Conservation (phyloP, 2,797 vertebrate genomes). For the Rhyacichthys aspro region DNA sequence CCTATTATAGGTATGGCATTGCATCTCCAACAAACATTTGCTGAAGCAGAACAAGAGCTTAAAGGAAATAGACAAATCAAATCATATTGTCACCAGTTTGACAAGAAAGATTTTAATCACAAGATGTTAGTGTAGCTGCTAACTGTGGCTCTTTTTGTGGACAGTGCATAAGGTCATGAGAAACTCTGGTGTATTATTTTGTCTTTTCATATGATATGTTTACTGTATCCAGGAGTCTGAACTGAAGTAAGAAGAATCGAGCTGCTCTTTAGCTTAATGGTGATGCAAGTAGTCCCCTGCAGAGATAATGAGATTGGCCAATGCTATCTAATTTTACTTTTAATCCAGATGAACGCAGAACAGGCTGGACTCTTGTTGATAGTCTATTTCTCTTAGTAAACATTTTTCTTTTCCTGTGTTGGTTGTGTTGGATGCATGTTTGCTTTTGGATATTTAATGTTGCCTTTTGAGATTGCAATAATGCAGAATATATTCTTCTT, state of each 20-base stretch:
- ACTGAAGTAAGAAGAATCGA: background rate
- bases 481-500: no score
- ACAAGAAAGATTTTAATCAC: constrained; percentile 36
- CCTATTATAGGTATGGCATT: constrained; percentile 64
- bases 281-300: constrained; percentile 49
- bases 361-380: constrained; percentile 13
- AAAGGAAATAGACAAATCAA: constrained; percentile 46
- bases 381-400: background rate
- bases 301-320: constrained; percentile 61
- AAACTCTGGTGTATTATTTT: background rate
- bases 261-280: constrained; percentile 20
- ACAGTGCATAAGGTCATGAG: constrained; percentile 24
- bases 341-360: constrained; percentile 56
- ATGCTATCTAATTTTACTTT: constrained; percentile 46
- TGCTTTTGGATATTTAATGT: constrained; percentile 27
- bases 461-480: no score
- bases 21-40: constrained; percentile 51
- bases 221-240: background rate
- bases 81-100: constrained; percentile 48
- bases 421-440: background rate
- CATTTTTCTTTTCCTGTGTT: no score
- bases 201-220: no score
- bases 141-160: constrained; percentile 1
- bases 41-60: constrained; percentile 35
- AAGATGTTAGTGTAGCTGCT: constrained; percentile 20